Base-by-base conservation (phyloP, 2,888 invertebrate genomes). In the Perdita meconis region DNA sequence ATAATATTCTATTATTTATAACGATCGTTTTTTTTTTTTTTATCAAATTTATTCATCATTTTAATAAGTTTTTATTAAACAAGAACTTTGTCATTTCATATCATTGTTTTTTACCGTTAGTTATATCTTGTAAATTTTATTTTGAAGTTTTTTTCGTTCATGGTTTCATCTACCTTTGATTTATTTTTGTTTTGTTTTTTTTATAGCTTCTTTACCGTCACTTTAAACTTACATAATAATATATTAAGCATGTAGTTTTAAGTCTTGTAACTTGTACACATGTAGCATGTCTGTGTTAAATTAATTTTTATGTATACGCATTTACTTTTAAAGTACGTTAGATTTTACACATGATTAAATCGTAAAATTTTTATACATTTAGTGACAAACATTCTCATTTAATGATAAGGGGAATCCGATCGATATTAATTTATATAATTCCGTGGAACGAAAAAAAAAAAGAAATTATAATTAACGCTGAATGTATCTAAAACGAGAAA, bases 341-440 rank as follows among this genome's bases (percentile, higher is more conserved):
- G 22, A 74, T 53, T 44, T 73, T 75, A 72, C 73, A 44, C 36
- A 56, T 50, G 57, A 65, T 72, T 73, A 73, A 64, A 64, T 36
- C 26, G 26, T 71, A 73, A 53, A 47, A 66, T 24, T 44, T 73
- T 72, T 65, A 44, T 59, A 47, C 22, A 66, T 47, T 53, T 13
- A 10, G 59, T 65, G 51, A 42, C 26, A 34, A 66, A 65, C 26
- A 13, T 66, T 73, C 75, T 73, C 74, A 73, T 75, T 75, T 73
- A 75, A 75, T 68, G 38, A 8, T 30, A 47, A 19, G 5, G 36
- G 40, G 64, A 24, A 66, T 60, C 50, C 30, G 51, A 56, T 24
- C 34, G 22, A 51, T n/a, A 59, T 60, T 56, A 38, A 68, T 53
- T 55, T 38, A 38, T 57, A 22, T 59, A 34, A 59, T 66, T 66